Evolutionary conservation across 2,797 vertebrate genomes (phyloP).

Genomic region (Betta splendens): DNA sequence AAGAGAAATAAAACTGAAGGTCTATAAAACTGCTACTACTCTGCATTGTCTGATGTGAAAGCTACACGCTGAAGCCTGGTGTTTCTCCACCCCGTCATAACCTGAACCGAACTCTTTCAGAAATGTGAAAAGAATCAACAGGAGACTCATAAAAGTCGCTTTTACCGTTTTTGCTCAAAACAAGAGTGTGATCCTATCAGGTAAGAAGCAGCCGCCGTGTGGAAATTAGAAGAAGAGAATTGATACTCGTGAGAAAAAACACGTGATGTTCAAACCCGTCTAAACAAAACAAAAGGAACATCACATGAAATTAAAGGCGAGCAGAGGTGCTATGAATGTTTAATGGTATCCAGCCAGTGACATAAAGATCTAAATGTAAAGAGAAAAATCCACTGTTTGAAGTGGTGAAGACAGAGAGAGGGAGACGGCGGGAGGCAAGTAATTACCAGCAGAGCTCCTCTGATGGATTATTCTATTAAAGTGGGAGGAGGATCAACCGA

Average conservation of each 20-base stretch:
- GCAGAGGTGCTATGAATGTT: conserved; percentile 76
- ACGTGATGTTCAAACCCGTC: conserved; percentile 64
- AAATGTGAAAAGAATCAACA: conserved; percentile 36
- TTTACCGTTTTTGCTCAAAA: no score
- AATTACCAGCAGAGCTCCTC: conserved; percentile 80
- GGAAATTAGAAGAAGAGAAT: conserved; percentile 55
- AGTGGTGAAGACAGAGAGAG: conserved; percentile 75
- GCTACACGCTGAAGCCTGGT: neutral
- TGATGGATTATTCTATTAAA: conserved; percentile 81
- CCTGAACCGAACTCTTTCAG: conserved; percentile 9
- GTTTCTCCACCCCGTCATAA: conserved; percentile 3
- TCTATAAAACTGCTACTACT: neutral
- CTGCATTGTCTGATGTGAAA: neutral
- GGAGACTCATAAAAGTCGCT: conserved; percentile 28
- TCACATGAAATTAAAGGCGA: conserved; percentile 76
- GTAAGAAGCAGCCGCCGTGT: conserved; percentile 29
- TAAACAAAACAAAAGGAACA: conserved; percentile 80
- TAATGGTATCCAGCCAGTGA: conserved; percentile 75
- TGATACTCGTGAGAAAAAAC: conserved; percentile 58
- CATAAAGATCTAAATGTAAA: conserved; percentile 82
- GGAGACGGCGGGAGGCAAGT: conserved; percentile 72
- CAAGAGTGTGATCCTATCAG: conserved; percentile 19
- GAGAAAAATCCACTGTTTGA: conserved; percentile 76
- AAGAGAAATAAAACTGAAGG: neutral
- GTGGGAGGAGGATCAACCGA: conserved; percentile 79